Base-by-base conservation (phyloP, 2,113 vertebrate species). In the Australoheros scitulus region DNA sequence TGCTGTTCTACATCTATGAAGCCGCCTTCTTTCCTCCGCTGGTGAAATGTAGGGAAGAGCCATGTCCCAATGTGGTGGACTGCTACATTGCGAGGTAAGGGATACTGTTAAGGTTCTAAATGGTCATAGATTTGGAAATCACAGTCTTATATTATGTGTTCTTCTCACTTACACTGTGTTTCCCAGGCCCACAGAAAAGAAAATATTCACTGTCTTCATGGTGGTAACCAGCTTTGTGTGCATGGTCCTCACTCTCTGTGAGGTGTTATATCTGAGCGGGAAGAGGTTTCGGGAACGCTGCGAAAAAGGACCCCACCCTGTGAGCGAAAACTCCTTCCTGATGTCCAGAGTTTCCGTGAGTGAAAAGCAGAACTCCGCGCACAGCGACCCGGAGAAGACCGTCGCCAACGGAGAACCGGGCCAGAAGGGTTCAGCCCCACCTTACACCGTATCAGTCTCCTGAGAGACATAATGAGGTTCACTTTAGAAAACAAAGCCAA, bases 141-240 rank as follows among this genome's bases (percentile, higher is more conserved):
- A 26, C 5, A 34, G 0, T 36, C 7, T 1, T 3, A 36, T 11
- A 2, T 55, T 55, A 34, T 56, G 11, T 65, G 11, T 76, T 3
- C 2, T 76, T 3, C 2, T 63, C 14, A 61, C 13, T 81, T 9
- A 43, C 50, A 7, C 2, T 34, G 34, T 84, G 6, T 79, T 68
- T 72, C 55, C 94, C 77, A 96, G 95, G 65, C 97, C 98, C 34
- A 97, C 97, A 0, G 98, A 98, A 90, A 98, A 99, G 92, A 97
- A 94, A 74, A 96, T 97, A 89, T 98, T 98, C 94, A 98, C 97
- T 1, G 7, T 97, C 63, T 99, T 98, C 87, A 97, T 98, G 97
- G 95, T 99, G 77, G 83, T 94, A 83, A 97, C 96, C 0, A 93
- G 97, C 50, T 93, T 94, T 1, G 0, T 97, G 60, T 98, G 98